Percentiles rank a stretch among this genome's conserved stretches.
These are phyloP conservation scores for Nestor notabilis DNA, from an alignment of 2,113 vertebrate species.

Conservation along the genomic window DNA sequence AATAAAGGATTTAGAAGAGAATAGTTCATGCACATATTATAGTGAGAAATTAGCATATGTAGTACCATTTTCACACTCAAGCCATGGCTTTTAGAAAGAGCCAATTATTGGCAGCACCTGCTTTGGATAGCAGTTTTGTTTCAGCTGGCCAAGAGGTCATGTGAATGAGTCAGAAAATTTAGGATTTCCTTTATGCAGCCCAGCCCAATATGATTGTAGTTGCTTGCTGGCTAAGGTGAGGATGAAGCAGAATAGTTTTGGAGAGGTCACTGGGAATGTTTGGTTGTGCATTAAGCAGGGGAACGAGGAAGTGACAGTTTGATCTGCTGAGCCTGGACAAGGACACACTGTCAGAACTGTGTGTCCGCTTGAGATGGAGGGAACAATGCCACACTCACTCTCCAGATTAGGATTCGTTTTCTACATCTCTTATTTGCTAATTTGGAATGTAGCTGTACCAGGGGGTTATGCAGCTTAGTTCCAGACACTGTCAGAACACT, in stretches of 20 bases:
- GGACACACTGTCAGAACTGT: fast-evolving
- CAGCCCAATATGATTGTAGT: not conserved
- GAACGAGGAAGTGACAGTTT: not conserved
- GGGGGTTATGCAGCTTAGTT: not conserved
- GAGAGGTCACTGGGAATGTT: not conserved
- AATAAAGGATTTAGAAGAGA: conserved; percentile 34
- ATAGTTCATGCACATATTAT: conserved; percentile 24
- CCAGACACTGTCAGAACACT: not conserved
- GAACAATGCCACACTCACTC: not conserved
- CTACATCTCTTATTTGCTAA: not conserved
- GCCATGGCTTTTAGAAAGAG: conserved; percentile 3
- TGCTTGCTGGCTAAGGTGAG: not conserved
- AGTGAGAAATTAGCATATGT: conserved; percentile 61
- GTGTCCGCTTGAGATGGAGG: not conserved
- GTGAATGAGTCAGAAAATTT: not conserved
- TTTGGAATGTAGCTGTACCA: not conserved
- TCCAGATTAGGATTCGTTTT: not conserved
- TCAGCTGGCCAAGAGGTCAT: conserved; percentile 12
- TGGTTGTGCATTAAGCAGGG: not conserved
- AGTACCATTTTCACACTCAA: conserved; percentile 38
- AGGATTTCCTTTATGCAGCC: not conserved
- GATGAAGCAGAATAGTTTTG: not conserved
- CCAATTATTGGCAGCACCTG: conserved; percentile 53
- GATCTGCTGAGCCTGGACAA: not conserved
- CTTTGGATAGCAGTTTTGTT: conserved; percentile 44